phyloP scores from a whole-genome alignment of 2,113 vertebrate species.

The Garra rufa region DNA sequence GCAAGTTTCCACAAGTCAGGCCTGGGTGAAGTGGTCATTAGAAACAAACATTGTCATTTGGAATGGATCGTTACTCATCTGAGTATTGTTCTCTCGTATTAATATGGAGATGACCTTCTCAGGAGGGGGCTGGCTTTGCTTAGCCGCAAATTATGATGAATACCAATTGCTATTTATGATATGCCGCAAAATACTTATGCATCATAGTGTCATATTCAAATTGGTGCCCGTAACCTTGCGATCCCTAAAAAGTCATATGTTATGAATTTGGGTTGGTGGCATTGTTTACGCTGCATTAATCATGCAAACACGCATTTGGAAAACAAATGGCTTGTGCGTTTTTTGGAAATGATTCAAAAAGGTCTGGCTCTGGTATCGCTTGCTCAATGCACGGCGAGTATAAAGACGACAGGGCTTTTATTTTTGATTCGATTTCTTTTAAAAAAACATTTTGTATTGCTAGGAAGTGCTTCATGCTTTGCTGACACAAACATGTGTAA shows the following conservation, averaged over 20 bases:
- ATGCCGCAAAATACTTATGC: conserved; percentile 65
- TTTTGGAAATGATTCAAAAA: conserved; percentile 61
- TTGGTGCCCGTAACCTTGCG: conserved; percentile 66
- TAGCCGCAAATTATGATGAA: conserved; percentile 65
- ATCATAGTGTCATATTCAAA: conserved; percentile 70
- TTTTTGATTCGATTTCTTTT: conserved; percentile 12
- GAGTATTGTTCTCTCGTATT: conserved; percentile 63
- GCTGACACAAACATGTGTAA: conserved; percentile 28
- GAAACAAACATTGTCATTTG: conserved; percentile 62
- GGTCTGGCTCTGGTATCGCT: conserved; percentile 46
- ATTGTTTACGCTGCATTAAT: conserved; percentile 65
- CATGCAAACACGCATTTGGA: conserved; percentile 62
- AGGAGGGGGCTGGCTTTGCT: conserved; percentile 62
- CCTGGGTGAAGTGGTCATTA: conserved; percentile 63
- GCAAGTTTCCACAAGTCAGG: conserved; percentile 57
- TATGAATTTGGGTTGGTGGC: conserved; percentile 68
- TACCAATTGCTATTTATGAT: conserved; percentile 64
- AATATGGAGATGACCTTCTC: conserved; percentile 70
- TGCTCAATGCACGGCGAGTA: conserved; percentile 38
- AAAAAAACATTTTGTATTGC: neutral
- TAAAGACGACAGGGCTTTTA: conserved; percentile 2
- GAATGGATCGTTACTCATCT: conserved; percentile 66
- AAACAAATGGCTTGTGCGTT: conserved; percentile 62
- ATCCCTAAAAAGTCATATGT: conserved; percentile 66
- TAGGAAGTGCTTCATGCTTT: conserved; percentile 20